phyloP scores from a whole-genome alignment of 2,113 vertebrate species.

The Gavialis gangeticus region DNA sequence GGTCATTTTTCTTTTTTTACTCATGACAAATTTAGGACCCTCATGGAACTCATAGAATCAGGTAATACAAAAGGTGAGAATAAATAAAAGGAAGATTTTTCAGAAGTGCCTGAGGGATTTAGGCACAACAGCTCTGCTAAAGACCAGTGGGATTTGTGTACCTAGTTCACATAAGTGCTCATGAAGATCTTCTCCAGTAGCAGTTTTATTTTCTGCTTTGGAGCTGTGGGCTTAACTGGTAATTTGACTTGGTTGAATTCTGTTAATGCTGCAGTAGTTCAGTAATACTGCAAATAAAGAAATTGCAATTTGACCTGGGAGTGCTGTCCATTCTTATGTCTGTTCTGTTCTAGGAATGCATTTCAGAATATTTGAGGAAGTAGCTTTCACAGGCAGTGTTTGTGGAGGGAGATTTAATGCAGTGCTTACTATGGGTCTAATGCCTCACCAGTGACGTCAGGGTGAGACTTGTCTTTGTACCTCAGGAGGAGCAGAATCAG shows the following conservation, averaged over 20 bases:
- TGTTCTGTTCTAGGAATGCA: neutral
- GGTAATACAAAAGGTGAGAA: neutral
- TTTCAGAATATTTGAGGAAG: neutral
- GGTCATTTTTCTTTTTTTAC: neutral
- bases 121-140: neutral
- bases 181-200: neutral
- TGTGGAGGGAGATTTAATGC: neutral
- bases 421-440: neutral
- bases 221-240: neutral
- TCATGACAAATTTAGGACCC: neutral
- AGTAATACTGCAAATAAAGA: neutral
- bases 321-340: neutral
- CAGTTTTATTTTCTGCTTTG: neutral
- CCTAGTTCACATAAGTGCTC: neutral
- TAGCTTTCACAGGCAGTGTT: neutral
- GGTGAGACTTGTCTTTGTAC: neutral
- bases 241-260: neutral
- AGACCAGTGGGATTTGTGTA: neutral
- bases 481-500: neutral
- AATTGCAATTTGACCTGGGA: neutral
- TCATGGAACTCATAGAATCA: neutral
- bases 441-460: accelerated
- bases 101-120: neutral
- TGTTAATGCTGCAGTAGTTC: neutral
- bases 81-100: neutral